These are phyloP conservation scores for Microplitis mediator DNA, from an alignment of 1,140 invertebrate species.

Conservation along the genomic window DNA sequence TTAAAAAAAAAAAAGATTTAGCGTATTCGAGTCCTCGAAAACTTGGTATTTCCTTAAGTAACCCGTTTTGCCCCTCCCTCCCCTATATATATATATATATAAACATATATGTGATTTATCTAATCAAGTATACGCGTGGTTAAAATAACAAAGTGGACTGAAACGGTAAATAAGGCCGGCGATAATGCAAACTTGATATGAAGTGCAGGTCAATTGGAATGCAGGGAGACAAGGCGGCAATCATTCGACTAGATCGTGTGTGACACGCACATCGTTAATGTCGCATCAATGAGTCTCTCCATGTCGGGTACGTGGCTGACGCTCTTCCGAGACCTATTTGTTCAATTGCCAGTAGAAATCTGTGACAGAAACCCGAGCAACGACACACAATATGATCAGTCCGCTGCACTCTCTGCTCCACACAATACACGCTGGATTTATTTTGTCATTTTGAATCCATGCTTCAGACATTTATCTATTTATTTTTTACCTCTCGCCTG, in stretches of 20 bases:
- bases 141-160: no score
- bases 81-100: no score
- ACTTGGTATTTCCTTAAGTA: no score
- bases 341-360: slow-evolving; percentile 12
- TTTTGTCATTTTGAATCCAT: not conserved
- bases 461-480: no score
- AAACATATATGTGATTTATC: no score
- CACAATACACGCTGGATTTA: not conserved
- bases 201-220: slow-evolving; percentile 7
- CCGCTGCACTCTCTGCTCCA: not conserved
- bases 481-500: no score
- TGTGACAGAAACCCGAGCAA: not conserved
- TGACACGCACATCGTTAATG: slow-evolving; percentile 19
- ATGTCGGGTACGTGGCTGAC: not conserved
- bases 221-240: not conserved
- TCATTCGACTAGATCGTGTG: not conserved
- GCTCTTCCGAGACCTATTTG: slow-evolving; percentile 18
- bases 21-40: no score
- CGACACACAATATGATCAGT: not conserved
- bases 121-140: no score
- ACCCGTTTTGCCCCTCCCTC: no score
- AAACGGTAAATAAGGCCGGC: no score
- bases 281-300: slow-evolving; percentile 15
- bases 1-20: no score
- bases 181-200: not conserved